These are phyloP conservation scores for Paedocypris sp. DNA, from an alignment of 2,113 vertebrate species.

Conservation along the genomic window DNA sequence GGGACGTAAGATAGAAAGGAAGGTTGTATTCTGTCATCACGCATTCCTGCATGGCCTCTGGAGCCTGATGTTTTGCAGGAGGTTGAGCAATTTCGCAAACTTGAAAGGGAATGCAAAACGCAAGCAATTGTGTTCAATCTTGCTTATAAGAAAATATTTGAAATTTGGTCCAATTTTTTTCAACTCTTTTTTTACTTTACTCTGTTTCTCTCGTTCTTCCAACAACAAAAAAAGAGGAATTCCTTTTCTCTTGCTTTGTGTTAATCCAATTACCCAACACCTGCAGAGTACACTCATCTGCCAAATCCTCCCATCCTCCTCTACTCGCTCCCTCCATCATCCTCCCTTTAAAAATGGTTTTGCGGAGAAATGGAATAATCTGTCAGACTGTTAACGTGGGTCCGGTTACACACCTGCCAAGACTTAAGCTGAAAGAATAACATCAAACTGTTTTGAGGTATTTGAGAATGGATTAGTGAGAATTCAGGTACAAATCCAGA, in stretches of 20 bases:
- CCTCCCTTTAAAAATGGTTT: conserved; percentile 55
- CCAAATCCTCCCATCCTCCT: conserved; percentile 65
- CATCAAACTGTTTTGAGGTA: conserved; percentile 41
- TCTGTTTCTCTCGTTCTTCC: not conserved
- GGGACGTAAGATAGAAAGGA: conserved; percentile 39
- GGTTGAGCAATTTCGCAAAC: not conserved
- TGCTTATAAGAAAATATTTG: not conserved
- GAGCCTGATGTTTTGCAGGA: not conserved
- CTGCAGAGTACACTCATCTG: conserved; percentile 68
- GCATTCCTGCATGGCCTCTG: conserved; percentile 51
- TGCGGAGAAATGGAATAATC: conserved; percentile 70
- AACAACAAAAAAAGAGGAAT: conserved; percentile 61
- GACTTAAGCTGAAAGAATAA: conserved; percentile 63
- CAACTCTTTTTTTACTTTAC: not conserved
- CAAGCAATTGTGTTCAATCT: not conserved
- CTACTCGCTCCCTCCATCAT: conserved; percentile 32
- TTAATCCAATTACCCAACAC: conserved; percentile 92
- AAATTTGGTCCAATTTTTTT: not conserved
- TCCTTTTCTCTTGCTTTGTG: conserved; percentile 65
- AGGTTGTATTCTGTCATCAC: conserved; percentile 63
- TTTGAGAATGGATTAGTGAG: conserved; percentile 48
- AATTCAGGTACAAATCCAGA: conserved; percentile 51
- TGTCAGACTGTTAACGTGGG: conserved; percentile 66
- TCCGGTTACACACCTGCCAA: conserved; percentile 76
- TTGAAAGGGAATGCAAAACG: not conserved